A percentile compares a stretch with the other conserved stretches of the same genome.
Evolutionary conservation across 1,140 invertebrate genomes (phyloP).

Genomic region (Drosophila truncata): DNA sequence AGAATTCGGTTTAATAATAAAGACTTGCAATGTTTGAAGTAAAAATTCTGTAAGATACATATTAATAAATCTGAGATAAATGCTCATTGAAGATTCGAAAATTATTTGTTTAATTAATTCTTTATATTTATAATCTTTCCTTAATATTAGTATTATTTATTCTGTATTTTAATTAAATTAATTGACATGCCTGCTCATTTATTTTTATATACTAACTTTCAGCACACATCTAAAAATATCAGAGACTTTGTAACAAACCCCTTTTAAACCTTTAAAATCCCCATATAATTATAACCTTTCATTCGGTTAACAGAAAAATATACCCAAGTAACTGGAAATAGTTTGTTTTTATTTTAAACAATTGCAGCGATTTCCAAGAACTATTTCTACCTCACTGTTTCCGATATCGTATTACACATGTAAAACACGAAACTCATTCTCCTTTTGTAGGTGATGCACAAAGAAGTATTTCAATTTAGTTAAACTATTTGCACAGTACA

Average conservation of each 20-base stretch:
- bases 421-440: constrained; percentile 1
- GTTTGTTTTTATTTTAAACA: neutral
- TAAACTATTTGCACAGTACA: constrained; percentile 20
- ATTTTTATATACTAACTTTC: neutral
- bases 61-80: constrained; percentile 6
- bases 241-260: too few species aligned
- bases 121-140: neutral
- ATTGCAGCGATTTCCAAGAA: neutral
- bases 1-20: neutral
- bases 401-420: neutral
- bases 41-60: neutral
- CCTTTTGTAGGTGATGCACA: neutral
- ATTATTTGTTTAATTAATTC: too few species aligned
- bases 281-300: neutral
- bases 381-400: neutral
- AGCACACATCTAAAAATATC: neutral
- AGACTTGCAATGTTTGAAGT: neutral
- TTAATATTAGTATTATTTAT: neutral
- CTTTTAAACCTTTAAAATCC: neutral
- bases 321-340: neutral
- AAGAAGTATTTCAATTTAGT: constrained; percentile 25
- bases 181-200: neutral
- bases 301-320: neutral
- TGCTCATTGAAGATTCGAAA: constrained; percentile 7
- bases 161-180: neutral